Percentiles rank a stretch among this genome's conserved stretches.
These are phyloP conservation scores for Gopherus evgoodei DNA, from an alignment of 2,113 vertebrate genomes.

Conservation along the genomic window DNA sequence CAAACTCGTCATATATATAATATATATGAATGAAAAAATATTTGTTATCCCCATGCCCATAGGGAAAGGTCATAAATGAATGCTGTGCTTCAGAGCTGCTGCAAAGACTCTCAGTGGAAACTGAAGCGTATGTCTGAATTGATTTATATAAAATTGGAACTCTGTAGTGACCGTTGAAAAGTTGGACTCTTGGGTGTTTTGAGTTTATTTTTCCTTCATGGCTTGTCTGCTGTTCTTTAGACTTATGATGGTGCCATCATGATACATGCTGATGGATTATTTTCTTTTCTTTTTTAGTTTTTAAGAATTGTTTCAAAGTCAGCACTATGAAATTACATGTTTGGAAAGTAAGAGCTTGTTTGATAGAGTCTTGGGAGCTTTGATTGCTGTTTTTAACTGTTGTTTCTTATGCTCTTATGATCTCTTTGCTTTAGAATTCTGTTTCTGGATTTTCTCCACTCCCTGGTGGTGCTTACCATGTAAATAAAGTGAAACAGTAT, in stretches of 20 bases:
- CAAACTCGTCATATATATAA: background rate
- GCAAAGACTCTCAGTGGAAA: background rate
- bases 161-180: background rate
- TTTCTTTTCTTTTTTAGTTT: constrained; percentile 33
- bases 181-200: background rate
- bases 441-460: constrained; percentile 1
- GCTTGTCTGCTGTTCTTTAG: background rate
- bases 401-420: background rate
- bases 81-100: background rate
- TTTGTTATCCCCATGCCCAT: background rate
- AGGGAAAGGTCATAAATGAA: background rate
- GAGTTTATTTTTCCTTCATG: background rate
- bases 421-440: constrained; percentile 1
- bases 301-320: constrained; percentile 26
- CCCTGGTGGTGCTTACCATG: background rate
- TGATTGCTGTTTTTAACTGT: constrained; percentile 21
- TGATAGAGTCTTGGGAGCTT: constrained; percentile 26
- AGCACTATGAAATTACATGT: constrained; percentile 39
- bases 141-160: background rate
- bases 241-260: background rate
- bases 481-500: background rate
- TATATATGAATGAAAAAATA: background rate
- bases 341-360: constrained; percentile 52
- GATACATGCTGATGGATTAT: background rate
- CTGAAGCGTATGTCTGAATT: background rate